Evolutionary conservation across 2,113 vertebrate genomes (phyloP), one percentile per base, ranked within the genome.

Genomic region (Albula glossodonta): DNA sequence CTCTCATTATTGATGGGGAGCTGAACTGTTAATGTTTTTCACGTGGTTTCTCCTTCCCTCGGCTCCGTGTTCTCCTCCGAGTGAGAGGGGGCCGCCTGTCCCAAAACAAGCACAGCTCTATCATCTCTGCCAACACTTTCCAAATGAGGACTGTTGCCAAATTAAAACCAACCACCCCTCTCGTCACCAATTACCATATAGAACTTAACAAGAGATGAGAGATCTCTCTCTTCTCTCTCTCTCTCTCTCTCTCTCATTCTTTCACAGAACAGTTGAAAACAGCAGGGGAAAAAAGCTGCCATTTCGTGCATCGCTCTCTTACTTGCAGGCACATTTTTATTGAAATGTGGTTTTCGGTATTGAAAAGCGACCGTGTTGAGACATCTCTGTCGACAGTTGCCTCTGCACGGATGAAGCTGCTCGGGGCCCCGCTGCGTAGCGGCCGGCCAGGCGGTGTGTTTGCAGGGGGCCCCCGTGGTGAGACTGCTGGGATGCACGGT

Each of bases 11-110:
- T 88, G 84, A 89, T 83, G 17, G 84, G 90, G 85, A 85, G 86
- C 22, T 74, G 70, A 87, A 87, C 88, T 89, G 81, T 88, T 92
- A 91, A 91, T 93, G 86, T 77, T 86, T 87, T 86, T 86, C 90
- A 88, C 91, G 88, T 87, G 89, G 85, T 88, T 85, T 51, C 13
- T 66, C 80, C 56, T n/a, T 85, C 79, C 83, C 82, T 66, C 51
- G 2, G 22, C 51, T 81, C 51, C 25, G 80, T 81, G 63, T 51
- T 80, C 77, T 89, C 84, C 84, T 80, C 57, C 53, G 84, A 87
- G 49, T 85, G 84, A 85, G 84, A 85, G 51, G 82, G 85, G 83
- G 82, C 88, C 88, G 86, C 87, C 87, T 70, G 83, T 88, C 84
- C 52, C 74, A 31, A 87, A 89, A 90, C 88, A 88, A 89, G 86